phyloP scores from a whole-genome alignment of 2,888 invertebrate genomes.

The Caenorhabditis sp. region DNA sequence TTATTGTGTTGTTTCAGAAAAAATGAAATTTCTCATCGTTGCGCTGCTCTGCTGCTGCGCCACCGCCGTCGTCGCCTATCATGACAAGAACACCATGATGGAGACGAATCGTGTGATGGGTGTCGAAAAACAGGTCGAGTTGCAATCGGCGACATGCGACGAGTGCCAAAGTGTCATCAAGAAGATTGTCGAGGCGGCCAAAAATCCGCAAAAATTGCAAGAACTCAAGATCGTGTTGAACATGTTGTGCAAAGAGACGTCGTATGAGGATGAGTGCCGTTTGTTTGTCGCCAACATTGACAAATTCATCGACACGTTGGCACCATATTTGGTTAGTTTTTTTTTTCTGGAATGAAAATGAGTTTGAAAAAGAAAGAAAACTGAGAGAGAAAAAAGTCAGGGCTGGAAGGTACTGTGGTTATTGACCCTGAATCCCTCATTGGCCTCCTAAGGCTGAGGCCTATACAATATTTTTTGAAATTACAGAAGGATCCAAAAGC shows the following conservation, averaged over 20 bases:
- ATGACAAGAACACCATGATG: conserved; percentile 42
- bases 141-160: conserved; percentile 41
- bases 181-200: conserved; percentile 55
- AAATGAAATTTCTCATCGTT: conserved; percentile 39
- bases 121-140: not conserved
- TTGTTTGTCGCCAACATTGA: conserved; percentile 64
- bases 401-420: too few species aligned
- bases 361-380: not conserved
- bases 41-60: conserved; percentile 15
- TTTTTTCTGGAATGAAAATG: not conserved
- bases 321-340: conserved; percentile 63
- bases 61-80: conserved; percentile 15
- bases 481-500: conserved; percentile 57
- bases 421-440: too few species aligned
- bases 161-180: conserved; percentile 59
- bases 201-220: conserved; percentile 61
- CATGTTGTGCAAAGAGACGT: conserved; percentile 58
- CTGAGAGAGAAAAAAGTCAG: too few species aligned
- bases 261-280: conserved; percentile 62
- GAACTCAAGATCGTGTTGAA: conserved; percentile 57
- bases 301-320: conserved; percentile 59
- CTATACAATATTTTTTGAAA: not conserved
- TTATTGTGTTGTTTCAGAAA: conserved; percentile 1
- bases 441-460: too few species aligned
- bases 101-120: conserved; percentile 49